A percentile compares a stretch with the other conserved stretches of the same genome.
Evolutionary conservation across 2,113 vertebrate species (phyloP).

Genomic region (Chlamydotis undulata): DNA sequence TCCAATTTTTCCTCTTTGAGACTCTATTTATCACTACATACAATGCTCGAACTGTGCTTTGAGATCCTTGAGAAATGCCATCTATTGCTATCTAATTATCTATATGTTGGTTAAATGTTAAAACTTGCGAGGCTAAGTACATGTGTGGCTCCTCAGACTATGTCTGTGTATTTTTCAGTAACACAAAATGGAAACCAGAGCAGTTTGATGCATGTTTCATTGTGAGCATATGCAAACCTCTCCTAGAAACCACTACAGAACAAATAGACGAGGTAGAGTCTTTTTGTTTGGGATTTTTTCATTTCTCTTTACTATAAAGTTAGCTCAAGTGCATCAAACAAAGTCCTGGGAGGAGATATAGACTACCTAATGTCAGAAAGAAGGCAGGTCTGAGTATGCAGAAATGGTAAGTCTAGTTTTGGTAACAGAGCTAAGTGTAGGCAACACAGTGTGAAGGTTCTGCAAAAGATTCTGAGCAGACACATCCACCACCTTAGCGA

Average conservation of each 20-base stretch:
- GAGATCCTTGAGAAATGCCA: not conserved
- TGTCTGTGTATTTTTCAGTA: not conserved
- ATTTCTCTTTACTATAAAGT: not conserved
- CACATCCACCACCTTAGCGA: not conserved
- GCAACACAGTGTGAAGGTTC: not conserved
- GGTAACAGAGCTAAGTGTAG: not conserved
- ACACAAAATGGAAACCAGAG: not conserved
- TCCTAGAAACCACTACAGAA: not conserved
- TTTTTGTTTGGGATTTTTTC: not conserved
- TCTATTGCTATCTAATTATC: not conserved
- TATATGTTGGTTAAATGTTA: not conserved
- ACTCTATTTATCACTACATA: not conserved
- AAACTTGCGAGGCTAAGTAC: not conserved
- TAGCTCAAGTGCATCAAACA: not conserved
- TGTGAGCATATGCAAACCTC: not conserved
- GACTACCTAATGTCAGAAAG: not conserved
- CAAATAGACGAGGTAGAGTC: fast-evolving
- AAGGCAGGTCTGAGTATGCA: not conserved
- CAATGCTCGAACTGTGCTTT: not conserved
- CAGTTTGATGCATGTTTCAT: not conserved
- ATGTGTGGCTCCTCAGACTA: not conserved
- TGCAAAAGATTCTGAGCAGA: not conserved
- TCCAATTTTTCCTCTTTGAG: not conserved
- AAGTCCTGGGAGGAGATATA: not conserved
- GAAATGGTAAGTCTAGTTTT: not conserved